Percentiles rank a stretch among this genome's conserved stretches.
Evolutionary conservation across 2,113 vertebrate genomes (phyloP).

Genomic region (Platycercus adscitus): DNA sequence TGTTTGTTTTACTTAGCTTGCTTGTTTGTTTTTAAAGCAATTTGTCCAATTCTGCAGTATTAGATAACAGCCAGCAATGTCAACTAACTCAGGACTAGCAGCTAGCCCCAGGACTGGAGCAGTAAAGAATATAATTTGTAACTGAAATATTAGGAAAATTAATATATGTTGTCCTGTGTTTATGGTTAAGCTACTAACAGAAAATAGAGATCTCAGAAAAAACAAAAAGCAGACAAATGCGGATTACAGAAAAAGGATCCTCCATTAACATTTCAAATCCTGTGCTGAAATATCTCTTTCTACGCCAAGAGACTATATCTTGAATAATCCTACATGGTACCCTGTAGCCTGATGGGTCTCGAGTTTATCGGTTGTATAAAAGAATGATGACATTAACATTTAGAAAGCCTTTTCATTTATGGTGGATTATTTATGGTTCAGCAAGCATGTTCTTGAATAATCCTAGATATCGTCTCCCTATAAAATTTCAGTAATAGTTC

Average conservation of each 20-base stretch:
- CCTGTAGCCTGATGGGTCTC: not conserved
- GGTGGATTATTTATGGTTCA: not conserved
- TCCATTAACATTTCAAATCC: not conserved
- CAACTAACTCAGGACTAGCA: not conserved
- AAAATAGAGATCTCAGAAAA: not conserved
- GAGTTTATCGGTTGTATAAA: not conserved
- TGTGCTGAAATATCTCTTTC: not conserved
- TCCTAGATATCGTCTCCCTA: not conserved
- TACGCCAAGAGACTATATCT: not conserved
- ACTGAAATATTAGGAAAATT: not conserved
- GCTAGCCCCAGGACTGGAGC: not conserved
- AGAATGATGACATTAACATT: not conserved
- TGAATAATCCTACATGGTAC: not conserved
- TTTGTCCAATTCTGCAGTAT: not conserved
- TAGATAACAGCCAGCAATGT: not conserved
- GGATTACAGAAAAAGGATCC: not conserved
- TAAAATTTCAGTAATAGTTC: not conserved
- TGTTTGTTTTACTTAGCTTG: not conserved
- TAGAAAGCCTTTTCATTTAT: not conserved
- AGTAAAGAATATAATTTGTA: not conserved
- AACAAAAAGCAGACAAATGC: not conserved
- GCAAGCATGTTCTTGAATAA: not conserved
- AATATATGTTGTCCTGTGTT: not conserved
- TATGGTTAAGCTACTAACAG: not conserved
- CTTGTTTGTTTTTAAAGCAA: not conserved